Conservation (phyloP, 2,888 invertebrate species). For the Rugalucina vietnamica region DNA sequence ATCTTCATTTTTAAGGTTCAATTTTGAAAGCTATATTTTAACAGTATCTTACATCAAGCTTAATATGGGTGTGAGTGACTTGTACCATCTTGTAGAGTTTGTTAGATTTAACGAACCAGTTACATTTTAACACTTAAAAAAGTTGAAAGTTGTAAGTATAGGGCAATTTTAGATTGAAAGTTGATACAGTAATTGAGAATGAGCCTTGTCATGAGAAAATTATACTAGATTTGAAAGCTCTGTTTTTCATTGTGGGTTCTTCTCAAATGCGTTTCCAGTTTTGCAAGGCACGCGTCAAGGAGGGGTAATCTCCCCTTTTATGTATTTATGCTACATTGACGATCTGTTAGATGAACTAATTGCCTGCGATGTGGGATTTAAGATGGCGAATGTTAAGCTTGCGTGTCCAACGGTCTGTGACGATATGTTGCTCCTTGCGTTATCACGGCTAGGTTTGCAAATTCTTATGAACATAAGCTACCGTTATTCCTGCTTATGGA, state of each 20-base stretch:
- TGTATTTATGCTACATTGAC: constrained; percentile 20
- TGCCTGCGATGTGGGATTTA: constrained; percentile 1
- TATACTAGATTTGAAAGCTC: constrained; percentile 1
- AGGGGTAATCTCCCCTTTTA: constrained; percentile 7
- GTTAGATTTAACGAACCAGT: not conserved
- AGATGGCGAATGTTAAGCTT: not conserved
- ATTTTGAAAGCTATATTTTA: too few relatives aligned
- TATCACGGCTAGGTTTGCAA: not conserved
- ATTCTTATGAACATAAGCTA: not conserved
- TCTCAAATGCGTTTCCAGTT: constrained; percentile 8
- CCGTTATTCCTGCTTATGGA: constrained; percentile 6
- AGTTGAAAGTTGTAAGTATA: not conserved
- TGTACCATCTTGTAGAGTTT: not conserved
- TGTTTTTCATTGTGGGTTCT: not conserved
- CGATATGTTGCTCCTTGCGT: constrained; percentile 16
- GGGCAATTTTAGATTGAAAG: not conserved
- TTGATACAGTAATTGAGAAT: not conserved
- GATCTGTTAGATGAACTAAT: not conserved
- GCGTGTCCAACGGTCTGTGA: constrained; percentile 21
- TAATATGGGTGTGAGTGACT: not conserved
- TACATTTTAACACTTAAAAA: not conserved
- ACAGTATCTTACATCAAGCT: too few relatives aligned
- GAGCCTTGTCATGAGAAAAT: too few relatives aligned
- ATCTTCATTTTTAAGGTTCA: too few relatives aligned
- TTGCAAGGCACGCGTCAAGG: constrained; percentile 28